A percentile compares a stretch with the other conserved stretches of the same genome.
phyloP scores from a whole-genome alignment of 2,888 invertebrate species.

The Acleris cristana region DNA sequence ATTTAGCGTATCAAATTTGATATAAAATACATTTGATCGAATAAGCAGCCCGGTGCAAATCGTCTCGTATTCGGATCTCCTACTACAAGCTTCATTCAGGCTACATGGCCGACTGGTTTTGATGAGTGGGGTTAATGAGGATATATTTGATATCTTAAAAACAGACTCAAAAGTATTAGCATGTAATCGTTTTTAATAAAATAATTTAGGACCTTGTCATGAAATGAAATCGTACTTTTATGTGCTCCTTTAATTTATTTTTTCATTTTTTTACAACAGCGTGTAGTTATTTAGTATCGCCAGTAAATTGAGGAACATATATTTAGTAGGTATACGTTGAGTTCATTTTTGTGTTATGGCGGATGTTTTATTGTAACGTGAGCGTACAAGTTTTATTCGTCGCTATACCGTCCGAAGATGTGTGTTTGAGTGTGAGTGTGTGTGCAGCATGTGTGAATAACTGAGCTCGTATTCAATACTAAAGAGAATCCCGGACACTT shows the following conservation, averaged over 20 bases:
- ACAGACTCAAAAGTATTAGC: too few species aligned
- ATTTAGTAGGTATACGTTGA: not conserved
- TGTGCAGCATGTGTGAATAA: constrained; percentile 34
- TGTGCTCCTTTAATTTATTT: constrained; percentile 17
- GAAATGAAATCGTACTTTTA: not conserved
- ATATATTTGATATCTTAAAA: not conserved
- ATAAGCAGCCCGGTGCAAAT: too few species aligned
- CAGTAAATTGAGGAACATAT: not conserved
- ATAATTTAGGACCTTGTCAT: not conserved
- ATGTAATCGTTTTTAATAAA: not conserved
- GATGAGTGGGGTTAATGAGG: not conserved
- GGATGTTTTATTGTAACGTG: constrained; percentile 35
- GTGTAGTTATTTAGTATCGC: not conserved
- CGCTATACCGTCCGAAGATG: constrained; percentile 60
- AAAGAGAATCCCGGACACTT: not conserved
- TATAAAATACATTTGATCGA: too few species aligned
- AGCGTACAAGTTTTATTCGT: constrained; percentile 43
- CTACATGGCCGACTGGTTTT: too few species aligned
- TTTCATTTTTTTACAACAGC: constrained; percentile 3
- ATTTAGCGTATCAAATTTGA: too few species aligned
- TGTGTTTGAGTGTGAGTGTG: constrained; percentile 46
- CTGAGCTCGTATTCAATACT: constrained; percentile 29
- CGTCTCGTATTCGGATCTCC: too few species aligned
- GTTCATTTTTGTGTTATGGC: constrained; percentile 12
- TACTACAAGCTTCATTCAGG: too few species aligned